phyloP scores from a whole-genome alignment of 2,888 invertebrate species.

The Dascillus cervinus region DNA sequence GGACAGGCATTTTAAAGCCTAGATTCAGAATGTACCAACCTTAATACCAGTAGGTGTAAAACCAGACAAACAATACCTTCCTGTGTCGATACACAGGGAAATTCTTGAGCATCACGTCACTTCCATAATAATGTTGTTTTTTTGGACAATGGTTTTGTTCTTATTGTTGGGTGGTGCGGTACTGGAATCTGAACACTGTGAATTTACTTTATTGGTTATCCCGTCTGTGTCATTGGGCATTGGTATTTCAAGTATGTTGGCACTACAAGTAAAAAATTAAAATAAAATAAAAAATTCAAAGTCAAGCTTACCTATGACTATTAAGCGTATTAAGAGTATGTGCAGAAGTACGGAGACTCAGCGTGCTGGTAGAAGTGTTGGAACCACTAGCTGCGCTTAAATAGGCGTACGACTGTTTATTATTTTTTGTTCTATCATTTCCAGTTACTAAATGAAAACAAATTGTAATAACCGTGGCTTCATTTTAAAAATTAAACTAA shows the following conservation, averaged over 20 bases:
- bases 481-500: slow-evolving; percentile 1
- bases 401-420: slow-evolving; percentile 38
- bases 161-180: slow-evolving; percentile 32
- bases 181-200: slow-evolving; percentile 27
- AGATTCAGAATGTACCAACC: slow-evolving; percentile 17
- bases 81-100: slow-evolving; percentile 25
- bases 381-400: slow-evolving; percentile 34
- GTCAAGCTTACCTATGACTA: slow-evolving; percentile 49
- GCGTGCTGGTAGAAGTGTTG: slow-evolving; percentile 32
- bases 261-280: slow-evolving; percentile 29
- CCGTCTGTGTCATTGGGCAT: slow-evolving; percentile 33
- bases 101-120: slow-evolving; percentile 50
- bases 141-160: slow-evolving; percentile 44
- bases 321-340: slow-evolving; percentile 48
- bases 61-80: slow-evolving; percentile 13
- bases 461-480: too few relatives aligned
- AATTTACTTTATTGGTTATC: slow-evolving; percentile 30
- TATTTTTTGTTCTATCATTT: slow-evolving; percentile 33
- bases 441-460: too few relatives aligned
- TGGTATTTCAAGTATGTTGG: slow-evolving; percentile 42
- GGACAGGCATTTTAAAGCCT: slow-evolving; percentile 22
- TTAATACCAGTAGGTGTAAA: slow-evolving; percentile 13
- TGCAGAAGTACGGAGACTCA: slow-evolving; percentile 39
- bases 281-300: not conserved
- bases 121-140: slow-evolving; percentile 53